These are phyloP conservation scores for Petrophora chlorosata DNA, from an alignment of 2,888 invertebrate genomes.

Conservation along the genomic window DNA sequence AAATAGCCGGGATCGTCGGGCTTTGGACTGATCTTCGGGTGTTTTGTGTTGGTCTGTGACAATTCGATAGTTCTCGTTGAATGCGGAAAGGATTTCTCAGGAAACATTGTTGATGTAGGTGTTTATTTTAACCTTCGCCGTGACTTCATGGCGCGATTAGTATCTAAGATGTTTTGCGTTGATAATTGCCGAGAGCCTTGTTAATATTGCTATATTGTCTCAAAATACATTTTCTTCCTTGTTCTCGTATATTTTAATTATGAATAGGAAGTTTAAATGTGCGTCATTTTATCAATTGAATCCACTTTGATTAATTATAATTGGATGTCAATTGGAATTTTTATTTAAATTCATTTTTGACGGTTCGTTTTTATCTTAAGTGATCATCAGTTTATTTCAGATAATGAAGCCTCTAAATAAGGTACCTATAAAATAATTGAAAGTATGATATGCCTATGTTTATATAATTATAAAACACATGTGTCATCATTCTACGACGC, in stretches of 20 bases:
- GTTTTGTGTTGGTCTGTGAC: slow-evolving; percentile 65
- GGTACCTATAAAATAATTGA: no score
- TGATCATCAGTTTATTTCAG: no score
- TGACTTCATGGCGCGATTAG: slow-evolving; percentile 13
- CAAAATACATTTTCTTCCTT: slow-evolving; percentile 3
- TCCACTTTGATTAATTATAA: neutral
- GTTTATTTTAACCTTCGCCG: slow-evolving; percentile 22
- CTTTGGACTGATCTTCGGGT: slow-evolving; percentile 11
- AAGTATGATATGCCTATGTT: no score
- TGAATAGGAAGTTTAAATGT: slow-evolving; percentile 10
- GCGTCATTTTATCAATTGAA: neutral
- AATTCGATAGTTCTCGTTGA: slow-evolving; percentile 59
- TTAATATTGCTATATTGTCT: slow-evolving; percentile 16
- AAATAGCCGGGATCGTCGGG: slow-evolving; percentile 18
- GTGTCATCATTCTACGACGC: no score
- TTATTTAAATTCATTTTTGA: neutral
- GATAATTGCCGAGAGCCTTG: slow-evolving; percentile 13
- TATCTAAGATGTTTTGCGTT: slow-evolving; percentile 12
- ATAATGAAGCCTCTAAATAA: no score
- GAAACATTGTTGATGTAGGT: slow-evolving; percentile 37
- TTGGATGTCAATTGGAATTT: slow-evolving; percentile 14
- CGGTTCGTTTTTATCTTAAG: no score
- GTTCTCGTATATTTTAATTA: slow-evolving; percentile 3
- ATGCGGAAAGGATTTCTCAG: slow-evolving; percentile 32
- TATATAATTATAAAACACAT: no score